A percentile compares a stretch with the other conserved stretches of the same genome.
phyloP scores from a whole-genome alignment of 2,888 invertebrate species.

The Schizotus pectinicornis region DNA sequence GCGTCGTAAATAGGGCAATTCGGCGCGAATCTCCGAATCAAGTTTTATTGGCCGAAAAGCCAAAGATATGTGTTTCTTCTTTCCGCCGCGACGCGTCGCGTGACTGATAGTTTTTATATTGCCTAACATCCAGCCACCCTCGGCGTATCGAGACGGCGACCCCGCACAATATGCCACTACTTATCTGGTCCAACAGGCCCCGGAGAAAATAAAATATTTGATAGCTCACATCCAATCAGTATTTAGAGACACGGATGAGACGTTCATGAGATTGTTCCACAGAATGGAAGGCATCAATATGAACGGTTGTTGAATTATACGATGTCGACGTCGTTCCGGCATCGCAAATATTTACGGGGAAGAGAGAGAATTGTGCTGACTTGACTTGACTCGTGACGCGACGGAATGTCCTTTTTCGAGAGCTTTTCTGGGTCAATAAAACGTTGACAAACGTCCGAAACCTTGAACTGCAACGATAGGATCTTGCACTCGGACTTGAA shows the following conservation, averaged over 20 bases:
- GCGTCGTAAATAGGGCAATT: slow-evolving; percentile 55
- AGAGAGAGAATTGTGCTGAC: slow-evolving; percentile 16
- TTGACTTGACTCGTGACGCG: slow-evolving; percentile 16
- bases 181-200: slow-evolving; percentile 41
- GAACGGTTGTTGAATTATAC: slow-evolving; percentile 40
- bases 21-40: slow-evolving; percentile 57
- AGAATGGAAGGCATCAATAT: slow-evolving; percentile 43
- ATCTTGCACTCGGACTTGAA: slow-evolving; percentile 4
- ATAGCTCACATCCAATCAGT: slow-evolving; percentile 57
- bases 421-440: slow-evolving; percentile 17
- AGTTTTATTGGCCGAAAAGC: slow-evolving; percentile 69
- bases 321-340: too few species aligned
- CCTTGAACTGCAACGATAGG: slow-evolving; percentile 14
- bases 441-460: neutral
- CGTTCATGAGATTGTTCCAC: slow-evolving; percentile 46
- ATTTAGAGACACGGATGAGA: slow-evolving; percentile 55
- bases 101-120: slow-evolving; percentile 56
- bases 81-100: slow-evolving; percentile 47
- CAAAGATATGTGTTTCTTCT: slow-evolving; percentile 61
- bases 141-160: slow-evolving; percentile 19
- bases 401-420: neutral
- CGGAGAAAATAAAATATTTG: slow-evolving; percentile 55
- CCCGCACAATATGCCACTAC: slow-evolving; percentile 32
- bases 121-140: slow-evolving; percentile 32
- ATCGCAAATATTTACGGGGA: slow-evolving; percentile 50